Evolutionary conservation across 1,140 invertebrate genomes (phyloP).

Genomic region (Marisa cornuarietis): DNA sequence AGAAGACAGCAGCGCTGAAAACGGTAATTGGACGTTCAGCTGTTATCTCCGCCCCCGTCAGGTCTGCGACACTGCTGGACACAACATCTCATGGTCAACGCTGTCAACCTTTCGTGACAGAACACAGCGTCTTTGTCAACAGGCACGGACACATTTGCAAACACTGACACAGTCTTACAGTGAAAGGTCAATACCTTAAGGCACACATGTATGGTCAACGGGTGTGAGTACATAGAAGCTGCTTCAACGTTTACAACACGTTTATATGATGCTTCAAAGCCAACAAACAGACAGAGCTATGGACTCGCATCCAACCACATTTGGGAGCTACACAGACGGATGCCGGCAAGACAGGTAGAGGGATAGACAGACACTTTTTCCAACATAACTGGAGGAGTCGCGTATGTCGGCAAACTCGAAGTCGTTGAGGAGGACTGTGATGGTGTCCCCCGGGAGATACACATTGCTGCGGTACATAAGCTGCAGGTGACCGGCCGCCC

Average conservation of each 20-base stretch:
- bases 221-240: background rate
- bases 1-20: conserved; percentile 19
- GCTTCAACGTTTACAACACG: background rate
- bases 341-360: conserved; percentile 1
- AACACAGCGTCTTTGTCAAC: too few species aligned
- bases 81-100: background rate
- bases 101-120: too few species aligned
- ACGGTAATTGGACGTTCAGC: conserved; percentile 1
- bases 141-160: background rate
- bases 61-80: background rate
- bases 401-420: conserved; percentile 20
- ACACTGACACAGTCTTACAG: background rate
- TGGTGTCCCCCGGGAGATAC: conserved; percentile 7
- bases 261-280: too few species aligned
- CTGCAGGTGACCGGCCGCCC: background rate
- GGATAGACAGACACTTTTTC: too few species aligned
- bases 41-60: conserved; percentile 9
- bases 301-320: background rate
- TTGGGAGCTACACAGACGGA: conserved; percentile 9
- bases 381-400: background rate
- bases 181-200: background rate
- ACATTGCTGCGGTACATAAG: background rate
- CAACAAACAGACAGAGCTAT: background rate
- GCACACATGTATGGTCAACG: too few species aligned
- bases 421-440: conserved; percentile 3